Evolutionary conservation across 2,888 invertebrate genomes (phyloP).

Genomic region (Allygus modestus): DNA sequence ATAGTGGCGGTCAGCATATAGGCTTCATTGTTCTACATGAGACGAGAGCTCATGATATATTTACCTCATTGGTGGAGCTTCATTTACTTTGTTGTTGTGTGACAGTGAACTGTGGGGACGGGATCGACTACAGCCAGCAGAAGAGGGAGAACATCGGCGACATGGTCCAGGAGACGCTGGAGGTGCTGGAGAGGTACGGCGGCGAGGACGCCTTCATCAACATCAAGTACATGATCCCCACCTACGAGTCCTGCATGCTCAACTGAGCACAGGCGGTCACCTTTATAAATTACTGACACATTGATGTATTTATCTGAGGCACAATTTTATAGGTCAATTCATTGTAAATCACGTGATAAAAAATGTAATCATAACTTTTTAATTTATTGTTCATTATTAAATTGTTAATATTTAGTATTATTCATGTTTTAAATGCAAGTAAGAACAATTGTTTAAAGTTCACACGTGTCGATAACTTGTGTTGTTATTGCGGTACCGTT

Average conservation of each 20-base stretch:
- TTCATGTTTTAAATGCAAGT: neutral
- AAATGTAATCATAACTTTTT: neutral
- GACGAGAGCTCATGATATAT: too few relatives aligned
- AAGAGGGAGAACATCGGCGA: slow-evolving; percentile 93
- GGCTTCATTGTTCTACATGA: too few relatives aligned
- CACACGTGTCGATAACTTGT: neutral
- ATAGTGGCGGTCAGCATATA: too few relatives aligned
- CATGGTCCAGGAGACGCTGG: slow-evolving; percentile 94
- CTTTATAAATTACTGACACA: too few relatives aligned
- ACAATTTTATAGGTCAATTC: neutral
- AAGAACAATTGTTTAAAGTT: neutral
- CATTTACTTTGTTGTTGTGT: too few relatives aligned
- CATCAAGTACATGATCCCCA: slow-evolving; percentile 98
- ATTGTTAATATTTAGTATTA: too few relatives aligned
- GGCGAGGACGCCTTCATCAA: slow-evolving; percentile 98
- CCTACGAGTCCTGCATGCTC: slow-evolving; percentile 94
- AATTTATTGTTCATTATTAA: too few relatives aligned
- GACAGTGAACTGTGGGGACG: slow-evolving; percentile 91
- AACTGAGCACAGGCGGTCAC: slow-evolving; percentile 81
- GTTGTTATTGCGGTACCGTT: neutral
- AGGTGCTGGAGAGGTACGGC: slow-evolving; percentile 93
- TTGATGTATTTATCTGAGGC: too few relatives aligned
- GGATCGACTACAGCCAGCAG: slow-evolving; percentile 93
- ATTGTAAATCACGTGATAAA: neutral
- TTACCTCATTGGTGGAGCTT: too few relatives aligned